Percentiles rank a stretch among this genome's conserved stretches.
These are phyloP conservation scores for Halichoerus grypus DNA, from an alignment of 2,113 vertebrate species.

Conservation along the genomic window DNA sequence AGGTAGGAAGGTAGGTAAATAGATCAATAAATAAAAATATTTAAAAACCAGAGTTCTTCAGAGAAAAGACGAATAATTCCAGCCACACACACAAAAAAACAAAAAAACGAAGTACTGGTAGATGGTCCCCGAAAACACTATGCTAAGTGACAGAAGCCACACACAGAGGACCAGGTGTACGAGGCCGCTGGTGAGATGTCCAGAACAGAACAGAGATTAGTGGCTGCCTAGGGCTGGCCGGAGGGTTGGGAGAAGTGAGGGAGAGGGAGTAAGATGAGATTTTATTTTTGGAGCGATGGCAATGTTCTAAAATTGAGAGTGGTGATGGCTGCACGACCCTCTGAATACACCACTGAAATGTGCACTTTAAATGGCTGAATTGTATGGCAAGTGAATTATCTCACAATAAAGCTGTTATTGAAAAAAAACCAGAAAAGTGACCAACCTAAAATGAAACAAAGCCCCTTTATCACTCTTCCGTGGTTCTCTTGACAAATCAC, in stretches of 20 bases:
- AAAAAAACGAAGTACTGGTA: background rate
- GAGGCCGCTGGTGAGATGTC: background rate
- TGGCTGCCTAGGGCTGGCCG: background rate
- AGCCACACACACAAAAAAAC: background rate
- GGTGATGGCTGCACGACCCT: background rate
- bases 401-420: background rate
- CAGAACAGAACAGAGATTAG: background rate
- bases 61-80: background rate
- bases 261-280: fast-evolving
- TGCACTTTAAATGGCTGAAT: background rate
- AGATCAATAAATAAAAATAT: background rate
- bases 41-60: background rate
- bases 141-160: background rate
- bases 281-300: background rate
- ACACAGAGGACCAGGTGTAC: too few relatives aligned
- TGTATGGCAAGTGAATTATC: background rate
- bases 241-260: background rate
- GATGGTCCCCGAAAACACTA: background rate
- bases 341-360: background rate
- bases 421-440: background rate
- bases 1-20: background rate
- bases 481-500: background rate
- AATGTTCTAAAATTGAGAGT: background rate
- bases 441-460: background rate
- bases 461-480: background rate